A percentile compares a stretch with the other conserved stretches of the same genome.
phyloP scores from a whole-genome alignment of 2,113 vertebrate genomes.

The Hemibagrus wyckioides region DNA sequence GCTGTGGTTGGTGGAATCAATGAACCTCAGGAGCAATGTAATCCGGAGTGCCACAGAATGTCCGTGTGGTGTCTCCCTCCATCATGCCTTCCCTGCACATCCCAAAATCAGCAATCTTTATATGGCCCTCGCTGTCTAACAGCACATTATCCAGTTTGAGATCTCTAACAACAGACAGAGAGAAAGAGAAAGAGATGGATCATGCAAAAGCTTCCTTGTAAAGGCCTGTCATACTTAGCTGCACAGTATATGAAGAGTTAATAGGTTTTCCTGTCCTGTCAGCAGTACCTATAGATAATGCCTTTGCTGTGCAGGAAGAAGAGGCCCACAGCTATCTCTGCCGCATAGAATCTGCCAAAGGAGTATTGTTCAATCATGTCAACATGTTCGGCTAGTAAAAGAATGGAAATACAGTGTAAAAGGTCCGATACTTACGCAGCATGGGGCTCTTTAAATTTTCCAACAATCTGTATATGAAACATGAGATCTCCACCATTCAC shows the following conservation, averaged over 20 bases:
- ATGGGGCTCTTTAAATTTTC: conserved; percentile 92
- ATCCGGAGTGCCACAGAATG: conserved; percentile 90
- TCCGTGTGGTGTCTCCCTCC: conserved; percentile 80
- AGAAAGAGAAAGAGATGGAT: conserved; percentile 26
- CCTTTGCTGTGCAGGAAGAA: conserved; percentile 92
- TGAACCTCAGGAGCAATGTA: conserved; percentile 89
- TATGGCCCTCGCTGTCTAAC: conserved; percentile 86
- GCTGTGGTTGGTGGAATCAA: not conserved
- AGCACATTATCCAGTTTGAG: conserved; percentile 91
- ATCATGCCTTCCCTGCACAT: conserved; percentile 91
- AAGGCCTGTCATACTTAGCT: not conserved
- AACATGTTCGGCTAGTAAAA: conserved; percentile 34
- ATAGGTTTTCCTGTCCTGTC: conserved; percentile 4
- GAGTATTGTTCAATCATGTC: not conserved
- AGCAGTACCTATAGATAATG: conserved; percentile 86
- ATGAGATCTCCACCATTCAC: conserved; percentile 92
- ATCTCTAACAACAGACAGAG: conserved; percentile 70
- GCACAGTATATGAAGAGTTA: conserved; percentile 3
- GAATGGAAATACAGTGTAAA: conserved; percentile 10
- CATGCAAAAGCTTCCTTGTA: not conserved
- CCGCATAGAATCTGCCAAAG: conserved; percentile 82
- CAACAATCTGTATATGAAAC: conserved; percentile 92
- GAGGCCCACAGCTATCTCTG: conserved; percentile 86
- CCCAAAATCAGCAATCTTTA: conserved; percentile 91
- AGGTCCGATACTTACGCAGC: conserved; percentile 79